A percentile compares a stretch with the other conserved stretches of the same genome.
Evolutionary conservation across 2,797 vertebrate species (phyloP).

Genomic region (Neosalanx taihuensis): DNA sequence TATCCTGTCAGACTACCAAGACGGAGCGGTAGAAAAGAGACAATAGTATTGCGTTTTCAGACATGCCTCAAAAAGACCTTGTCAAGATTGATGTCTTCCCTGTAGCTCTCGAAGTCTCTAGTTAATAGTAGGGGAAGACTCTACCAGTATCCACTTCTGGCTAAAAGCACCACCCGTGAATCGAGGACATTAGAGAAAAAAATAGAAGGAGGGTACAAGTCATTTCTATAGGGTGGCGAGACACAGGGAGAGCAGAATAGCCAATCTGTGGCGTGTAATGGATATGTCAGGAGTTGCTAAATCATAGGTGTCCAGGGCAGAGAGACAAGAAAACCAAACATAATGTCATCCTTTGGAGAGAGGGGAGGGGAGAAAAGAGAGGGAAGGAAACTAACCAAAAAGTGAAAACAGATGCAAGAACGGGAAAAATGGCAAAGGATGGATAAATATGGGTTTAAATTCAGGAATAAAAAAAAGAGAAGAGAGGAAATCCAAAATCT

Average conservation of each 20-base stretch:
- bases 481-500: slow-evolving; percentile 34
- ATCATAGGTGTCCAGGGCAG: slow-evolving; percentile 79
- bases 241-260: slow-evolving; percentile 73
- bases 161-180: slow-evolving; percentile 72
- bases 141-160: slow-evolving; percentile 78
- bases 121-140: slow-evolving; percentile 74
- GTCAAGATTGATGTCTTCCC: slow-evolving; percentile 75
- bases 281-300: slow-evolving; percentile 87
- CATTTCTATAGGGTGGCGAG: slow-evolving; percentile 79
- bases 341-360: slow-evolving; percentile 70
- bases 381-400: slow-evolving; percentile 7
- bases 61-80: slow-evolving; percentile 72
- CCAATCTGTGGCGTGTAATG: slow-evolving; percentile 82
- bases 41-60: slow-evolving; percentile 66
- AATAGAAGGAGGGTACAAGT: slow-evolving; percentile 67
- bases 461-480: slow-evolving; percentile 39
- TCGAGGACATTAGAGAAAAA: slow-evolving; percentile 68
- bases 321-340: slow-evolving; percentile 78
- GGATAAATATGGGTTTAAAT: slow-evolving; percentile 50
- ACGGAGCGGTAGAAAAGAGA: slow-evolving; percentile 61
- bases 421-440: slow-evolving; percentile 40
- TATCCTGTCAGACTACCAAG: slow-evolving; percentile 44
- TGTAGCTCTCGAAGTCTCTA: slow-evolving; percentile 59
- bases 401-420: slow-evolving; percentile 16
- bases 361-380: slow-evolving; percentile 38